A percentile compares a stretch with the other conserved stretches of the same genome.
Conservation (phyloP, 64 coral and sea anemone genomes). For the Hydrozoanthus tunicans region DNA sequence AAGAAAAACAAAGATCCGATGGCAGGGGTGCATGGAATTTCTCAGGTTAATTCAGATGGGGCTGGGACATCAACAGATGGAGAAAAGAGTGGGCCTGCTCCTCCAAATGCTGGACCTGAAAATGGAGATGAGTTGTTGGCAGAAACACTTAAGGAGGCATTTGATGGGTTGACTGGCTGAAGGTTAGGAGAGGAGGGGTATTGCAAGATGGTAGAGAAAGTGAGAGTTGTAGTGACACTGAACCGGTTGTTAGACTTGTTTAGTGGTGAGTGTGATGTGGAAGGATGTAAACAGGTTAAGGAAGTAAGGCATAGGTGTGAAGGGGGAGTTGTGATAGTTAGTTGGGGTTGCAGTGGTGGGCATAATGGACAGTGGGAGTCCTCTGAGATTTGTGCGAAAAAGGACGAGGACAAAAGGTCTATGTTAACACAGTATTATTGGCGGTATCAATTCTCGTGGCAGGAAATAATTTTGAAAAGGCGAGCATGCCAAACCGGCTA, state of each 20-base stretch:
- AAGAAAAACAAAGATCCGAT: background rate
- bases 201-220: slow-evolving; percentile 6
- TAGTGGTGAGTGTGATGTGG: too few relatives aligned
- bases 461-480: slow-evolving; percentile 2
- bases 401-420: slow-evolving; percentile 5
- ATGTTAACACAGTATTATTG: background rate
- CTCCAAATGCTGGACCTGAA: slow-evolving; percentile 25
- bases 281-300: too few relatives aligned
- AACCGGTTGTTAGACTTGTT: too few relatives aligned
- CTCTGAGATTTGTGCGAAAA: background rate
- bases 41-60: background rate
- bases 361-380: slow-evolving; percentile 27
- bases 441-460: background rate
- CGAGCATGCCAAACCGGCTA: background rate
- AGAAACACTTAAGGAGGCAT: slow-evolving; percentile 4
- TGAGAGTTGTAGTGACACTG: too few relatives aligned
- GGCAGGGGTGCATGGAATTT: background rate
- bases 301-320: background rate
- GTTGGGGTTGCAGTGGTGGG: slow-evolving; percentile 4
- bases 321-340: slow-evolving; percentile 9
- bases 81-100: slow-evolving; percentile 22
- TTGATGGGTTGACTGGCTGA: slow-evolving; percentile 21
- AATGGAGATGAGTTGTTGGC: slow-evolving; percentile 18
- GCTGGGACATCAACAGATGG: slow-evolving; percentile 15
- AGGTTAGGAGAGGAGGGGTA: background rate